Base-by-base conservation (phyloP, 1,140 invertebrate genomes). In the Nixonia krombeini region DNA sequence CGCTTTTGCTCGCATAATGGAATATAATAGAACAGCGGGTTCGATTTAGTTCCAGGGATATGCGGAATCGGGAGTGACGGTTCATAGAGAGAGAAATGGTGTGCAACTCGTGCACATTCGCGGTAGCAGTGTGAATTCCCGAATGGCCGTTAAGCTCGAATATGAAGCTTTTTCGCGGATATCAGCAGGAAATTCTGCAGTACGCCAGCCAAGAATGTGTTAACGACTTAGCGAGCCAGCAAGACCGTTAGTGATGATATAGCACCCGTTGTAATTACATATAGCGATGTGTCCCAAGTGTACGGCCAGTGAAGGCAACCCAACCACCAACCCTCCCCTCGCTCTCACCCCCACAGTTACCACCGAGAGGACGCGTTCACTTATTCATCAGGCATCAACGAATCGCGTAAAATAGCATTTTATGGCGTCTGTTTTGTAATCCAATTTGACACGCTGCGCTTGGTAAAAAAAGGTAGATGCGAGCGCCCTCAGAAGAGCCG, bases 121-220 rank as follows among this genome's bases (percentile, higher is more conserved):
- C 13, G 21, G 21, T 21, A 21, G 21, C 21, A 21, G 21, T 21
- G 21, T 21, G 21, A 21, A 21, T 21, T 21, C 21, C 21, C 21
- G 21, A 21, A 21, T 21, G 21, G 3, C 29, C 17, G 46, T 16
- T 35, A 35, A 49, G 29, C 46, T 37, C 8, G 46, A 37, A 37
- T 49, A 49, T 49, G 49, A 29, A 51, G 35, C 50, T 53, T 41
- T 53, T 53, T 53, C 38, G 37, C 37, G 50, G 12, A 21, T 51
- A 51, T 51, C 47, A 51, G 21, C 47, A 28, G 21, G 35, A 40
- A 23, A 25, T 51, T 25, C 13, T 21, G 21, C 21, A 21, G 21
- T 21, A 21, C 16, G 10, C 25, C 26, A n/a, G 29, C 9, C 46
- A 49, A 50, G 33, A 50, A 51, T 51, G 47, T 37, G 29, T 50